These are phyloP conservation scores for Zeuzera pyrina DNA, from an alignment of 2,888 invertebrate species.

Conservation along the genomic window DNA sequence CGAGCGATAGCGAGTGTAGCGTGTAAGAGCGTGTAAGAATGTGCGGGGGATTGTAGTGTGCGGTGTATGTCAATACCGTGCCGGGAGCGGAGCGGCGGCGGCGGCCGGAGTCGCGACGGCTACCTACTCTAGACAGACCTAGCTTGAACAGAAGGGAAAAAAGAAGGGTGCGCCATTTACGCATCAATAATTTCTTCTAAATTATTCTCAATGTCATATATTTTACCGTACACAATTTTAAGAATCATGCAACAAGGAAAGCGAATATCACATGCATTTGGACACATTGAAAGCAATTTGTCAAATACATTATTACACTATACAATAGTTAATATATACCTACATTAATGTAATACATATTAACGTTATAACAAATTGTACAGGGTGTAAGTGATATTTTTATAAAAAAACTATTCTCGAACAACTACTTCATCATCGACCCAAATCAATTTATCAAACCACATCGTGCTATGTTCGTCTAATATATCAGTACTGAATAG, in stretches of 20 bases:
- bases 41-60: conserved; percentile 13
- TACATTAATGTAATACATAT: no score
- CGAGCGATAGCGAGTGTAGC: conserved; percentile 11
- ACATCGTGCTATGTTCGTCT: no score
- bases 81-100: conserved; percentile 33
- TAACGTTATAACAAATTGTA: no score
- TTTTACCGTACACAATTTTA: conserved; percentile 16
- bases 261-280: conserved; percentile 5
- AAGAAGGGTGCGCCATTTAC: conserved; percentile 62
- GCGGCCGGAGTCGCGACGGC: conserved; percentile 49
- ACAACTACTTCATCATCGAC: no score
- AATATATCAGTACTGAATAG: no score
- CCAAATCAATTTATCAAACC: no score
- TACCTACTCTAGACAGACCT: conserved; percentile 73
- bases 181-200: conserved; percentile 71
- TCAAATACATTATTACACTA: no score
- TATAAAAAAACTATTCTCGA: no score
- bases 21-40: conserved; percentile 16
- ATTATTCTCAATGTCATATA: conserved; percentile 32
- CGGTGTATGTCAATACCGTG: conserved; percentile 9
- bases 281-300: no score
- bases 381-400: no score
- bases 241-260: conserved; percentile 17
- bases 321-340: no score
- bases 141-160: conserved; percentile 72